phyloP scores from a whole-genome alignment of 92 coral and sea anemone genomes.

The Actinernus sp. region DNA sequence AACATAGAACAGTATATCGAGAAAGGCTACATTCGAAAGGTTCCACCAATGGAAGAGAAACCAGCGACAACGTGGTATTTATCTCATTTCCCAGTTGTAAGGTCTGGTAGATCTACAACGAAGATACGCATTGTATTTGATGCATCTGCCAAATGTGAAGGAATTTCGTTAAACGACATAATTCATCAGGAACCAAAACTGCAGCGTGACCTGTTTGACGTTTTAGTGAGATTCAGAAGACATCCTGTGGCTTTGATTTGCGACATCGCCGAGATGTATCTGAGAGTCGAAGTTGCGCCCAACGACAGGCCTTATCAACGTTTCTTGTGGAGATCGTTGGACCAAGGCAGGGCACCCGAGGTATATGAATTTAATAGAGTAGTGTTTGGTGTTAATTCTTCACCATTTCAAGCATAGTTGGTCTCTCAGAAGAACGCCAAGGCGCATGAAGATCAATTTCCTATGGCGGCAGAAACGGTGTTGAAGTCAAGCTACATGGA shows the following conservation, averaged over 20 bases:
- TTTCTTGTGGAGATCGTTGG: slow-evolving; percentile 37
- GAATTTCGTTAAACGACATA: slow-evolving; percentile 52
- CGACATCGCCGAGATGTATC: slow-evolving; percentile 61
- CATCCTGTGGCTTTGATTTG: slow-evolving; percentile 46
- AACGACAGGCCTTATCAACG: slow-evolving; percentile 46
- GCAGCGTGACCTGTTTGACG: slow-evolving; percentile 58
- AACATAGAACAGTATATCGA: slow-evolving; percentile 40
- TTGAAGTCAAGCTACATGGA: slow-evolving; percentile 60
- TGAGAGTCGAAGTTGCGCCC: slow-evolving; percentile 31
- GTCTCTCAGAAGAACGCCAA: slow-evolving; percentile 66
- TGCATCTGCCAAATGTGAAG: slow-evolving; percentile 45
- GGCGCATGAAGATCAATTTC: slow-evolving; percentile 18
- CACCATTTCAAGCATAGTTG: too few species aligned
- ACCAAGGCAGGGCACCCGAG: slow-evolving; percentile 24
- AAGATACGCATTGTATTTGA: slow-evolving; percentile 66
- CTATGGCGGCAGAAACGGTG: slow-evolving; percentile 57
- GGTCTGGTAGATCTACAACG: slow-evolving; percentile 64
- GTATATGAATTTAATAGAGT: slow-evolving; percentile 40
- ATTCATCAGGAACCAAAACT: slow-evolving; percentile 67
- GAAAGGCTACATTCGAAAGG: slow-evolving; percentile 50
- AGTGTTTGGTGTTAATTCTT: slow-evolving; percentile 59
- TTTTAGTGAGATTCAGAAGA: slow-evolving; percentile 49
- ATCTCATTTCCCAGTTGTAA: slow-evolving; percentile 62
- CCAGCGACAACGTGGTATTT: slow-evolving; percentile 56
- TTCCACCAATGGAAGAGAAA: slow-evolving; percentile 21